Conservation (phyloP, 2,113 vertebrate genomes). For the Amphilophus citrinellus region DNA sequence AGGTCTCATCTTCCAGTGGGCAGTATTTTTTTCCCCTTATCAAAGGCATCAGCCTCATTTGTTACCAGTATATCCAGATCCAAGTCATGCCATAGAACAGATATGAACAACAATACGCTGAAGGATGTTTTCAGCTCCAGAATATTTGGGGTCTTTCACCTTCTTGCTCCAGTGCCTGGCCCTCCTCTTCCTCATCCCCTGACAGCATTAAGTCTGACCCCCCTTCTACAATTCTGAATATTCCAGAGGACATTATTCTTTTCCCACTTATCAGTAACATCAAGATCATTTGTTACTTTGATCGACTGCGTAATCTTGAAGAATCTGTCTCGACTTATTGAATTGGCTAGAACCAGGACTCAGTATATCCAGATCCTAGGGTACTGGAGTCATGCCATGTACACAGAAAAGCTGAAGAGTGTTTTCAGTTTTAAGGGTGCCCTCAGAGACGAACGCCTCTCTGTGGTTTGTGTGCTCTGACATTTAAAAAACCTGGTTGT, state of each 20-base stretch:
- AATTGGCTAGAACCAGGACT: neutral
- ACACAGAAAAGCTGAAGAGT: neutral
- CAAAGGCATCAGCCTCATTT: too few relatives aligned
- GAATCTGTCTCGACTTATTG: neutral
- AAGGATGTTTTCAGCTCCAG: too few relatives aligned
- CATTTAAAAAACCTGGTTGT: slow-evolving; percentile 1
- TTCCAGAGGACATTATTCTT: neutral
- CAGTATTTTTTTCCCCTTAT: too few relatives aligned
- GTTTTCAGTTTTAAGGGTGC: neutral
- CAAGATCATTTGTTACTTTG: neutral
- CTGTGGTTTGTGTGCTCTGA: neutral
- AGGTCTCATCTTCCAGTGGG: too few relatives aligned
- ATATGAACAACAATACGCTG: too few relatives aligned
- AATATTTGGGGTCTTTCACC: too few relatives aligned
- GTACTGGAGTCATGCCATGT: neutral
- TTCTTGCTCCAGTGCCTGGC: too few relatives aligned
- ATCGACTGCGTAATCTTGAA: neutral
- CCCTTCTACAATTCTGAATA: neutral
- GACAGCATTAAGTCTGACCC: neutral
- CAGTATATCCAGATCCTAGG: neutral
- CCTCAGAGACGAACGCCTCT: neutral
- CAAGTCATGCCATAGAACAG: too few relatives aligned
- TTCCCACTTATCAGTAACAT: neutral
- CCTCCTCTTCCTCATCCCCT: too few relatives aligned
- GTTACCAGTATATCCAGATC: too few relatives aligned